Conservation (phyloP, 2,888 invertebrate genomes). For the Ctenicera cuprea region DNA sequence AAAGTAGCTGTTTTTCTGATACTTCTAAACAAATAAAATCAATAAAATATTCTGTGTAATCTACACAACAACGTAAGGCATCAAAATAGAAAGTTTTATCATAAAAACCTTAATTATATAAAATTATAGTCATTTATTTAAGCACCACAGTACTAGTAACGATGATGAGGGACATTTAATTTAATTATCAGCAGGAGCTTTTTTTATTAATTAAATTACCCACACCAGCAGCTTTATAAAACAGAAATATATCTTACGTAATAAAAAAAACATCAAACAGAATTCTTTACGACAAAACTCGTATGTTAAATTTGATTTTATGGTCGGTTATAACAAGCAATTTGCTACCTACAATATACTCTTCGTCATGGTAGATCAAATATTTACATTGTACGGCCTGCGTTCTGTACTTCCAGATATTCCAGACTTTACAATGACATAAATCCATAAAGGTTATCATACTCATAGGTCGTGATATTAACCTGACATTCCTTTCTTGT, state of each 20-base stretch:
- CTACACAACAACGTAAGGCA: no score
- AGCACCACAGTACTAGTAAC: no score
- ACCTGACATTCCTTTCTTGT: slow-evolving; percentile 33
- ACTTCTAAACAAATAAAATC: no score
- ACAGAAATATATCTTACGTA: neutral
- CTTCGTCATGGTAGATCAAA: slow-evolving; percentile 8
- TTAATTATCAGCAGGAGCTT: neutral
- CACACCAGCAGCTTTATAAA: neutral
- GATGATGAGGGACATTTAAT: neutral
- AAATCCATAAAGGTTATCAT: slow-evolving; percentile 52
- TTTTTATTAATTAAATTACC: neutral
- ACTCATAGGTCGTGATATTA: slow-evolving; percentile 52
- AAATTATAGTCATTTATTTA: no score
- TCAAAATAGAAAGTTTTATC: no score
- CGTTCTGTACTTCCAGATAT: slow-evolving; percentile 2
- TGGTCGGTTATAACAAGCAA: neutral
- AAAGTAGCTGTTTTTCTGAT: no score
- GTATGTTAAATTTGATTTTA: slow-evolving; percentile 5
- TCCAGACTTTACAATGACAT: slow-evolving; percentile 17
- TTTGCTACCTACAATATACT: slow-evolving; percentile 14
- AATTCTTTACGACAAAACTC: slow-evolving; percentile 7
- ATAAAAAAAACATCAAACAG: slow-evolving; percentile 5
- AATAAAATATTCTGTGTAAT: no score
- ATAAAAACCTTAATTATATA: no score
- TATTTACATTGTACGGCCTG: slow-evolving; percentile 18